Base-by-base conservation (phyloP, 2,113 vertebrate species). In the Psilopsiagon aurifrons region DNA sequence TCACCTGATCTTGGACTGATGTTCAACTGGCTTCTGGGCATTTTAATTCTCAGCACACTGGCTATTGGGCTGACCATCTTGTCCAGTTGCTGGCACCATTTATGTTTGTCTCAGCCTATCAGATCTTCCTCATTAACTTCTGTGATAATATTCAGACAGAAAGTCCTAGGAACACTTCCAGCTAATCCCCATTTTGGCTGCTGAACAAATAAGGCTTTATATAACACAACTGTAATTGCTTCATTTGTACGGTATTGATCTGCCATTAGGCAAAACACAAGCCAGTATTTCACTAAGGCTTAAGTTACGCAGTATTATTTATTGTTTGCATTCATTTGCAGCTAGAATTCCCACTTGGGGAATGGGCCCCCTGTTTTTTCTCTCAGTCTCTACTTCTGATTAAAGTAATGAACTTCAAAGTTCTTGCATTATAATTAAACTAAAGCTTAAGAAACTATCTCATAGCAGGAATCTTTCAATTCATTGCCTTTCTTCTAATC, bases 81-180 rank as follows among this genome's bases (percentile, higher is more conserved):
- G 1, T 84, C 83, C 69, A 49, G 37, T 93, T 92, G 47, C 83
- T 95, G 94, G 96, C 91, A 93, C 46, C 41, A 2, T 76, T 88
- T 82, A 25, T 90, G 77, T 88, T 94, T 95, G 67, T 93, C 91
- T 93, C 95, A 82, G 69, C 92, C 80, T 94, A 94, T 97, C 95
- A 94, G 94, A 95, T 94, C 83, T 96, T 94, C 86, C 74, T 95
- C 94, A 95, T 96, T 96, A 96, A 93, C 92, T 96, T 96, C 57
- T 95, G 82, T 2, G 6, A 95, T 93, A 88, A 88, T 95, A 94
- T 80, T 95, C 90, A 93, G 86, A 92, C 92, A 96, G 90, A 96
- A 95, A 96, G 94, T 94, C 80, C 92, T 93, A 93, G 96, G 95
- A 96, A 92, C 67, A 89, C 88, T 96, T 97, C 96, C 96, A 97